Evolutionary conservation across 2,888 invertebrate species (phyloP), one percentile per base, ranked within the genome.

Genomic region (Oxystoma pomonae): DNA sequence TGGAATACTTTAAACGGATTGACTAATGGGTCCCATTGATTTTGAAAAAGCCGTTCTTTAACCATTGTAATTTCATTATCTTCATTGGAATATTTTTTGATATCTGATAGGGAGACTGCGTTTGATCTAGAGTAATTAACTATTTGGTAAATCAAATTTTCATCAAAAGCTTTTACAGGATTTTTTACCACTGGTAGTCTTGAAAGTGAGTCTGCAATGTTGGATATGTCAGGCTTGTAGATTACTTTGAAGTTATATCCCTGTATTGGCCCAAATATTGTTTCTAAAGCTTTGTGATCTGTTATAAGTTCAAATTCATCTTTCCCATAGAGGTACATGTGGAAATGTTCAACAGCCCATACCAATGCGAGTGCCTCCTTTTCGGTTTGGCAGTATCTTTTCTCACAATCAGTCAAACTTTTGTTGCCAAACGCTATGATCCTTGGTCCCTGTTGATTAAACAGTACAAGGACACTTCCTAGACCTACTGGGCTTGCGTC

Each of bases 341-440:
- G n/a, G n/a, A n/a, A n/a, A n/a, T n/a, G n/a, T n/a, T n/a, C n/a
- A n/a, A 62, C 75, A 63, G 76, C 78, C 71, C 74, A 81, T 3
- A 80, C 72, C 19, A 80, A 66, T 2, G 76, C 75, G n/a, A 80
- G 69, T 7, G 76, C 77, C 68, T 77, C 74, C 51, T 73, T 74
- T 67, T 76, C 75, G 2, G 73, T 74, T 65, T 76, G 75, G 5
- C 73, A 80, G 67, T 77, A 76, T 72, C 69, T n/a, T n/a, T n/a
- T n/a, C n/a, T n/a, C n/a, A n/a, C n/a, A n/a, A n/a, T n/a, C n/a
- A 5, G 70, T 64, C 19, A 73, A 55, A 51, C 66, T 73, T 63
- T 70, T 72, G 61, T 70, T 72, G 21, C 69, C 71, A 62, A 67
- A 74, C 18, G 68, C 63, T 20, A 74, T 71, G 17, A 72, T 65